Evolutionary conservation across 2,888 invertebrate species (phyloP).

Genomic region (Adelognathus sp.): DNA sequence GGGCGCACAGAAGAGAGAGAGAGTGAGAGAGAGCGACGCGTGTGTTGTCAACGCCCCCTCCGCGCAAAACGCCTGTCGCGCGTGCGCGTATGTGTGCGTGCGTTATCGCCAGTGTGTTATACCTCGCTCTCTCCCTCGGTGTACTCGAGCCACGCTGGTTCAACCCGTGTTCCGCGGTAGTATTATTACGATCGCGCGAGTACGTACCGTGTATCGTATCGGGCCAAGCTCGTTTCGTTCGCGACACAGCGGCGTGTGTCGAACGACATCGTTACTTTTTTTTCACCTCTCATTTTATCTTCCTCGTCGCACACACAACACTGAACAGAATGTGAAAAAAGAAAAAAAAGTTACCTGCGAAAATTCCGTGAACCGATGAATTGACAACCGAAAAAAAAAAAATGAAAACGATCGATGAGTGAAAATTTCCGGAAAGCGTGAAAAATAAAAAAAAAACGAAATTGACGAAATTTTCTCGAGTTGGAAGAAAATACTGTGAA

Average conservation of each 20-base stretch:
- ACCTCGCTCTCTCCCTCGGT: constrained; percentile 58
- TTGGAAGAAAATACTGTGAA: no score
- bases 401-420: neutral
- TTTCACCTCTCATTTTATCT: neutral
- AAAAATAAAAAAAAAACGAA: neutral
- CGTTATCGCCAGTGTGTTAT: constrained; percentile 56
- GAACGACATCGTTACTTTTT: neutral
- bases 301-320: neutral
- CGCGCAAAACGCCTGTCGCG: neutral
- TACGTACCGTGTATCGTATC: constrained; percentile 4
- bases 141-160: constrained; percentile 46
- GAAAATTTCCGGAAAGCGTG: neutral
- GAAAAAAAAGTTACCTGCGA: neutral
- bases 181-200: constrained; percentile 16
- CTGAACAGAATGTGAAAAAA: neutral
- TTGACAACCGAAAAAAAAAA: neutral
- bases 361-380: neutral
- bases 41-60: constrained; percentile 40
- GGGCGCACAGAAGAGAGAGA: constrained; percentile 65
- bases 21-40: constrained; percentile 28
- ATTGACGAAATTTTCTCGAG: neutral
- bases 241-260: neutral
- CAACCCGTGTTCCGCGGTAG: neutral
- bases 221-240: neutral
- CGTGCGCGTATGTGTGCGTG: constrained; percentile 21